Conservation (phyloP, 2,797 vertebrate species). For the Lepidocolaptes lacrymiger region DNA sequence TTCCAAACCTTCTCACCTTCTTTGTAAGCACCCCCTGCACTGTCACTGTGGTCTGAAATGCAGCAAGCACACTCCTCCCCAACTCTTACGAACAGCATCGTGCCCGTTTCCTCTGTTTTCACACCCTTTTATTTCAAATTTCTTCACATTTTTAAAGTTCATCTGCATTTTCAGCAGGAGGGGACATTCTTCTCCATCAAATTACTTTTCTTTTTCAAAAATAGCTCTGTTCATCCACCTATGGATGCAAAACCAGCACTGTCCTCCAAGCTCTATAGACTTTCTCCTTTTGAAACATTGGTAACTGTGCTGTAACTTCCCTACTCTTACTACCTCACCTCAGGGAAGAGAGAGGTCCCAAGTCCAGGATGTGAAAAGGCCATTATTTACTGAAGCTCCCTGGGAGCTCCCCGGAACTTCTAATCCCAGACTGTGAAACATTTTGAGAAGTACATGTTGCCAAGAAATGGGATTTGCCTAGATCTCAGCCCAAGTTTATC, state of each 20-base stretch:
- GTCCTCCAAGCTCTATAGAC: not conserved
- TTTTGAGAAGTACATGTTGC: not conserved
- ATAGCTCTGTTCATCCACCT: not conserved
- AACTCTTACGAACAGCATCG: not conserved
- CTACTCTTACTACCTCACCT: not conserved
- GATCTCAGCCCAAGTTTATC: not conserved
- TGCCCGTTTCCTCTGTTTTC: not conserved
- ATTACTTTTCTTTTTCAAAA: not conserved
- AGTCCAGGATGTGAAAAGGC: not conserved
- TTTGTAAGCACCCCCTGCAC: not conserved
- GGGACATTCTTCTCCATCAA: not conserved
- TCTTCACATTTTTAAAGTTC: not conserved
- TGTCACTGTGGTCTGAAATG: not conserved
- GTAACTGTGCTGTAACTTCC: not conserved
- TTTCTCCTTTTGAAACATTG: not conserved
- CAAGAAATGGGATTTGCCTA: not conserved
- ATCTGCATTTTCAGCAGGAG: not conserved
- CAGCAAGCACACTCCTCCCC: not conserved
- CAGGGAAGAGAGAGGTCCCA: not conserved
- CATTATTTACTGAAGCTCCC: not conserved
- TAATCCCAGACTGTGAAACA: not conserved
- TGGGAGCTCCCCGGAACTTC: not conserved
- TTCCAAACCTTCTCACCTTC: not conserved
- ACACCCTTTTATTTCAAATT: not conserved
- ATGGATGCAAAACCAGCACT: not conserved